Evolutionary conservation across 2,888 invertebrate species (phyloP), one percentile per base, ranked within the genome.

Genomic region (Caenorhabditis auriculariae): DNA sequence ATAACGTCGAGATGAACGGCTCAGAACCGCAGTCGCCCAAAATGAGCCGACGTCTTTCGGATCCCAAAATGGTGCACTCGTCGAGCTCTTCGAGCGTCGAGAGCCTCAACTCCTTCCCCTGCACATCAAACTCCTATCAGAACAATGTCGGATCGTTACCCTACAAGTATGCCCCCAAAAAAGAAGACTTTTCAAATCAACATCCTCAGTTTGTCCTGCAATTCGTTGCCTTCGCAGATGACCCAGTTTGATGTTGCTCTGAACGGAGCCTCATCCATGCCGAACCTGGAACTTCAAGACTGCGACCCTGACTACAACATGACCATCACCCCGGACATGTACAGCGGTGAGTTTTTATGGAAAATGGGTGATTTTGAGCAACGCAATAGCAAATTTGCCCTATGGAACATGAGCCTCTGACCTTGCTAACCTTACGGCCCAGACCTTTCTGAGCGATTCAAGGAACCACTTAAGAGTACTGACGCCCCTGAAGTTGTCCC

Each of bases 261-360:
- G 24, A 68, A 66, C 46, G 52, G 56, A 1, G 68, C 71, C 0
- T 56, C 66, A 0, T 71, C 71, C 21, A 69, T 74, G 66, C 73
- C 73, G 21, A 74, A 74, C 43, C 53, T 74, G 4, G 71, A 67
- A 23, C 63, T 70, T 64, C 46, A 41, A 4, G 66, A 77, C 41
- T 74, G 73, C 17, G 78, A 78, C 49, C 76, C 77, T 4, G 77
- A 78, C 43, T 78, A 78, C 52, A 78, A 78, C 54, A 61, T 75
- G 47, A 78, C 78, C 3, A 72, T 78, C 17, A 78, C 78, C 6
- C 76, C 76, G 23, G 76, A 76, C 26, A 78, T 73, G 70, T 72
- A 72, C 52, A 60, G 68, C 37, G 77, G 75, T 51, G 56, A 62
- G 67, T 52, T 0, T 12, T 44, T 32, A 27, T 19, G 6, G 12